These are phyloP conservation scores for Misgurnus anguillicaudatus DNA, from an alignment of 2,113 vertebrate species.

Conservation along the genomic window DNA sequence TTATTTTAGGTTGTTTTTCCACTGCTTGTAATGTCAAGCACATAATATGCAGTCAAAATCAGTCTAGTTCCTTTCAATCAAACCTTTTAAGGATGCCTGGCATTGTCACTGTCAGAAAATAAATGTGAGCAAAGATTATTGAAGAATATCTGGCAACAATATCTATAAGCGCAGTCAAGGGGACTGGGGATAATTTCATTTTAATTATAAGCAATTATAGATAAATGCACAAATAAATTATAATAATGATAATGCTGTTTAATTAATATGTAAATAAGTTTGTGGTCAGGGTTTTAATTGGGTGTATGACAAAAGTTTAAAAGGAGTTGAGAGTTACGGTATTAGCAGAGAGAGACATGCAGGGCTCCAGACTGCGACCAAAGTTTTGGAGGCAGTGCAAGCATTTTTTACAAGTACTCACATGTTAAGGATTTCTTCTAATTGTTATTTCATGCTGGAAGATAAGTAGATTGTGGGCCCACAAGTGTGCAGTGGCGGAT, in stretches of 20 bases:
- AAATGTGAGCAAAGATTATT: background rate
- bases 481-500: too few relatives aligned
- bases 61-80: background rate
- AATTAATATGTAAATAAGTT: slow-evolving; percentile 34
- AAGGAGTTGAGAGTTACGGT: background rate
- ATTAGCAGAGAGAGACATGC: too few relatives aligned
- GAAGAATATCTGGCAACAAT: background rate
- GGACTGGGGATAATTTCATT: slow-evolving; percentile 15
- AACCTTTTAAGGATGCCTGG: background rate
- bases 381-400: too few relatives aligned
- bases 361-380: too few relatives aligned
- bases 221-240: background rate
- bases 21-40: background rate
- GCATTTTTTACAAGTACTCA: too few relatives aligned
- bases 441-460: too few relatives aligned
- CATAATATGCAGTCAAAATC: background rate
- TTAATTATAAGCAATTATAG: slow-evolving; percentile 28
- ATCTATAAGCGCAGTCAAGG: background rate
- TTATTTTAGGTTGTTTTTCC: background rate
- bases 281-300: slow-evolving; percentile 29
- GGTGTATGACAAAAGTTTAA: background rate
- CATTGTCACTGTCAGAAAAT: background rate
- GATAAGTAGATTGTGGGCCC: too few relatives aligned
- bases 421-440: too few relatives aligned
- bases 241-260: slow-evolving; percentile 18